Conservation (phyloP, 2,113 vertebrate genomes). For the human region DNA sequence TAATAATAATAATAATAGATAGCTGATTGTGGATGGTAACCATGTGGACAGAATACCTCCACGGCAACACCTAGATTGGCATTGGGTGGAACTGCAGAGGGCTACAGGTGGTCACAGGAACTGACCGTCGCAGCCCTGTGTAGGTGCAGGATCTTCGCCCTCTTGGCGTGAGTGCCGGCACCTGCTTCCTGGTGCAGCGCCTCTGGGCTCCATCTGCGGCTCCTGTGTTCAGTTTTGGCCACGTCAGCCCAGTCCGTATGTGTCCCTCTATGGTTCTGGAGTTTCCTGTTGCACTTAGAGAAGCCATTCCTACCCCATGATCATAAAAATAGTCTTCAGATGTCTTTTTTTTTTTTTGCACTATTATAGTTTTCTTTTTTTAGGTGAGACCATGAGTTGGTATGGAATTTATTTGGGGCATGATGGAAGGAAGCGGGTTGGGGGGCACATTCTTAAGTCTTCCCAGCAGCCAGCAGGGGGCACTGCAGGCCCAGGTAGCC, state of each 20-base stretch:
- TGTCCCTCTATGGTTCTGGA: background rate
- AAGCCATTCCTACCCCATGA: background rate
- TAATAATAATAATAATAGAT: no score
- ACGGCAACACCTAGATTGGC: background rate
- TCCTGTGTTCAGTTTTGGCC: background rate
- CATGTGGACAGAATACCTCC: background rate
- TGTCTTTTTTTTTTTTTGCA: constrained; percentile 30
- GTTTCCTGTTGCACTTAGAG: constrained; percentile 15
- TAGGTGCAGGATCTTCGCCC: background rate
- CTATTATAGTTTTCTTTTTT: constrained; percentile 43
- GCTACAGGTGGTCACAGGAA: no score
- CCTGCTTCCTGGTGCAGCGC: background rate
- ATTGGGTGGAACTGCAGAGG: background rate
- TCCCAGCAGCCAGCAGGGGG: background rate
- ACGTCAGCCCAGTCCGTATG: background rate
- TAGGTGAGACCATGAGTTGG: background rate
- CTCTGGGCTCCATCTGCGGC: background rate
- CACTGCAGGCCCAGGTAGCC: background rate
- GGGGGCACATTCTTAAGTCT: accelerated
- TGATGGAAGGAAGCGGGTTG: accelerated
- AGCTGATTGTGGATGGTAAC: background rate
- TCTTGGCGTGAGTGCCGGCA: no score
- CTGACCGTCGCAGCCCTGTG: no score
- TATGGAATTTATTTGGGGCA: constrained; percentile 8
- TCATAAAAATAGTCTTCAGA: background rate